These are phyloP conservation scores for Augochlorella aurata DNA, from an alignment of 2,888 invertebrate species.

Conservation along the genomic window DNA sequence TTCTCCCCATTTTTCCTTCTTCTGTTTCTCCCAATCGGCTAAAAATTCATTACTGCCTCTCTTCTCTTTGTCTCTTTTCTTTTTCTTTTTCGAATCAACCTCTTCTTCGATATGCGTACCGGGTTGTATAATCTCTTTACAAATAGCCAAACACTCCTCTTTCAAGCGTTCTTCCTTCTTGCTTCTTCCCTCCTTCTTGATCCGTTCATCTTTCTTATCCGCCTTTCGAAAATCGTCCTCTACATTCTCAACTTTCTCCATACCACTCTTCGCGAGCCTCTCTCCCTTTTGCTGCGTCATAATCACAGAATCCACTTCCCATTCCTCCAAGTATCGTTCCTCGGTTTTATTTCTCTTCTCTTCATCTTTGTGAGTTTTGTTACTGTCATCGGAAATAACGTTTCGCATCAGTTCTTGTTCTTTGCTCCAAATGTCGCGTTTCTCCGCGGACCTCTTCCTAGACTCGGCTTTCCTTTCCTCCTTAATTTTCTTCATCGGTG, in stretches of 20 bases:
- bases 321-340: conserved; percentile 65
- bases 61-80: conserved; percentile 57
- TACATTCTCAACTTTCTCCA: conserved; percentile 22
- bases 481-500: conserved; percentile 52
- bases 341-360: conserved; percentile 43
- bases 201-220: conserved; percentile 54
- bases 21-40: conserved; percentile 69
- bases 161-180: conserved; percentile 44
- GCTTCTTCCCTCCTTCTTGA: conserved; percentile 54
- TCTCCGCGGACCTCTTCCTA: conserved; percentile 40
- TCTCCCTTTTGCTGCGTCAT: conserved; percentile 57
- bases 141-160: conserved; percentile 25
- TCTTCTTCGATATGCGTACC: conserved; percentile 59
- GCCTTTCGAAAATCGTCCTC: conserved; percentile 32
- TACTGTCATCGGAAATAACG: conserved; percentile 21
- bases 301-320: conserved; percentile 67
- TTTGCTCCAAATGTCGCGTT: conserved; percentile 39
- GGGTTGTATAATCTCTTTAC: conserved; percentile 44
- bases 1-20: conserved; percentile 72
- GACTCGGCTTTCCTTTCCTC: conserved; percentile 43
- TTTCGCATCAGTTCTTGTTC: conserved; percentile 42
- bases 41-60: conserved; percentile 63
- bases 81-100: conserved; percentile 56
- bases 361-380: conserved; percentile 36
- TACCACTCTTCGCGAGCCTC: conserved; percentile 24